phyloP scores from a whole-genome alignment of 2,113 vertebrate genomes.

The Camelus dromedarius region DNA sequence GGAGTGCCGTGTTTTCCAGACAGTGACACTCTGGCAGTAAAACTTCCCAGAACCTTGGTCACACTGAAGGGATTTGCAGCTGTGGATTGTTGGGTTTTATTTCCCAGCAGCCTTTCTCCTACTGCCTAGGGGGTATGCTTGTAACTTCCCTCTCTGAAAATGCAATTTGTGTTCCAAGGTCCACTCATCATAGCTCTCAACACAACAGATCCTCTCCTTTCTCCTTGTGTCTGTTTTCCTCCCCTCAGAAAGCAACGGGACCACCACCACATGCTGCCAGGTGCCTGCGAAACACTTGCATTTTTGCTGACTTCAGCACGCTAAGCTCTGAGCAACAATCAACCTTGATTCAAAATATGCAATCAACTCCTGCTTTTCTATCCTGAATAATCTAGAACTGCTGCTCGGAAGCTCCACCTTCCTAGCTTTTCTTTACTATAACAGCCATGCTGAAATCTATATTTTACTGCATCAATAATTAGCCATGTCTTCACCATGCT shows the following conservation, averaged over 20 bases:
- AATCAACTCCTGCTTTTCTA: neutral
- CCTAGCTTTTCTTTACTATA: neutral
- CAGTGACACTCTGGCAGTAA: constrained; percentile 60
- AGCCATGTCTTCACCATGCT: neutral
- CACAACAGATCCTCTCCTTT: neutral
- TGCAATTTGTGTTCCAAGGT: neutral
- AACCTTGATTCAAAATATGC: neutral
- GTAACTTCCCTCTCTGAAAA: constrained; percentile 32
- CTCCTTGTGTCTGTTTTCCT: neutral
- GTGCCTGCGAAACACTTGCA: fast-evolving
- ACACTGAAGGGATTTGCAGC: neutral
- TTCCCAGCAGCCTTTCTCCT: neutral
- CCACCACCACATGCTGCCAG: fast-evolving
- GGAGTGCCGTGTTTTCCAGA: constrained; percentile 67
- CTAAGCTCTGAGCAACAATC: neutral
- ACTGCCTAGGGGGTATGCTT: neutral
- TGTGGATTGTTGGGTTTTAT: neutral
- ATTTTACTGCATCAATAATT: neutral
- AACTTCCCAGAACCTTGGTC: constrained; percentile 45
- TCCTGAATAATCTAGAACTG: neutral
- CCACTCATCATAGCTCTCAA: neutral
- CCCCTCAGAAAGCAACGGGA: neutral
- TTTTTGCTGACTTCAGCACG: neutral
- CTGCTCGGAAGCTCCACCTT: neutral
- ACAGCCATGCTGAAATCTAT: neutral